These are phyloP conservation scores for Loxodonta africana DNA, from an alignment of 2,113 vertebrate genomes.

Conservation along the genomic window DNA sequence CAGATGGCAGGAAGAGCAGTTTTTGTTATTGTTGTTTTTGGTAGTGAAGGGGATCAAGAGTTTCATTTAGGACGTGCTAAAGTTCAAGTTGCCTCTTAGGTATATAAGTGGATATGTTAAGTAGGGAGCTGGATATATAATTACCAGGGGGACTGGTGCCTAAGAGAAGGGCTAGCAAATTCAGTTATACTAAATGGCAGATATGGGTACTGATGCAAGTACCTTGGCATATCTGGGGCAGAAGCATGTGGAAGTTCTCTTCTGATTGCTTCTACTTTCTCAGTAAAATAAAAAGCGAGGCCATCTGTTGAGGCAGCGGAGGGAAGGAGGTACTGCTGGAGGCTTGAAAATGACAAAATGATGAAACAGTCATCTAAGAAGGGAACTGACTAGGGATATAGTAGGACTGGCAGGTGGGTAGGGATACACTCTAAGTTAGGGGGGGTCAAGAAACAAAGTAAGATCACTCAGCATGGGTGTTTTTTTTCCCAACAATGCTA, in stretches of 20 bases:
- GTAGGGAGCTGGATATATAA: neutral
- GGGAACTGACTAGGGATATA: neutral
- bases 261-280: neutral
- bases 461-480: neutral
- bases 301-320: neutral
- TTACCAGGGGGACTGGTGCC: neutral
- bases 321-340: neutral
- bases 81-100: neutral
- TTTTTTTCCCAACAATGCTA: neutral
- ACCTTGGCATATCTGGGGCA: neutral
- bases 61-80: neutral
- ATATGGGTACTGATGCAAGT: neutral
- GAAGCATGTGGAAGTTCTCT: neutral
- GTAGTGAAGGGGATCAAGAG: neutral
- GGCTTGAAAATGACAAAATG: neutral
- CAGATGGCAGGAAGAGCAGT: neutral
- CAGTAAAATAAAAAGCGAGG: constrained; percentile 34
- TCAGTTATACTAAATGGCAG: neutral
- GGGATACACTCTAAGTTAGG: neutral
- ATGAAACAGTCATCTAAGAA: neutral
- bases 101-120: neutral
- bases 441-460: neutral
- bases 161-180: neutral
- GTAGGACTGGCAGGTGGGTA: neutral
- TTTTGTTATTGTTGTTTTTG: neutral